Conservation (phyloP, 2,113 vertebrate genomes). For the Xiphophorus maculatus region DNA sequence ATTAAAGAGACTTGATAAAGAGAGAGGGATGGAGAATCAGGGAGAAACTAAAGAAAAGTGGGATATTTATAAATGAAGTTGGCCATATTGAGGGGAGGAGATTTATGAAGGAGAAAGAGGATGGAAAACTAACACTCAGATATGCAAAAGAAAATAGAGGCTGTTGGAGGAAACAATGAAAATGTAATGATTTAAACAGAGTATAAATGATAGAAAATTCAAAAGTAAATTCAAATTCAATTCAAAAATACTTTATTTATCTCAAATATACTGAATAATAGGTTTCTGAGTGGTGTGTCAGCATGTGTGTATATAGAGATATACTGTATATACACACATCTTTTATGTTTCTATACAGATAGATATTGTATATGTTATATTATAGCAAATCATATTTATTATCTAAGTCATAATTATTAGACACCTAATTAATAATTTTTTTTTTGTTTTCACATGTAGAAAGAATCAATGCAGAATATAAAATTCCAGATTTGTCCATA, state of each 20-base stretch:
- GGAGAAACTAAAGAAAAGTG: constrained; percentile 23
- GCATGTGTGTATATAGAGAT: background rate
- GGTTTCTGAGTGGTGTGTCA: too few relatives aligned
- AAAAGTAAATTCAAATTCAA: too few relatives aligned
- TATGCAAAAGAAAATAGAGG: background rate
- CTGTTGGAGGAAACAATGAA: background rate
- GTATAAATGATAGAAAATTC: background rate
- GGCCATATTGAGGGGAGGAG: constrained; percentile 26
- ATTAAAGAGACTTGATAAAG: constrained; percentile 43
- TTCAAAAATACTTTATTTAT: too few relatives aligned
- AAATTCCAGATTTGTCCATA: too few relatives aligned
- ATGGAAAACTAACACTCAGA: background rate
- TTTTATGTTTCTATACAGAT: too few relatives aligned
- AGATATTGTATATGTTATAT: background rate
- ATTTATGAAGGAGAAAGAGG: constrained; percentile 14
- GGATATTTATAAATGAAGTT: constrained; percentile 10
- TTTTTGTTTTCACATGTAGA: background rate
- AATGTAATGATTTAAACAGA: background rate
- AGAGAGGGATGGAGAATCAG: constrained; percentile 19
- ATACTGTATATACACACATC: background rate
- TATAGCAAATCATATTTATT: too few relatives aligned
- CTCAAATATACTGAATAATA: background rate
- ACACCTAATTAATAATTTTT: background rate
- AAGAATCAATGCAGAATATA: too few relatives aligned
- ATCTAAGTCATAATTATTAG: background rate